A percentile compares a stretch with the other conserved stretches of the same genome.
These are phyloP conservation scores for Parapristionchus giblindavisi DNA, from an alignment of 2,888 invertebrate species.

Conservation along the genomic window DNA sequence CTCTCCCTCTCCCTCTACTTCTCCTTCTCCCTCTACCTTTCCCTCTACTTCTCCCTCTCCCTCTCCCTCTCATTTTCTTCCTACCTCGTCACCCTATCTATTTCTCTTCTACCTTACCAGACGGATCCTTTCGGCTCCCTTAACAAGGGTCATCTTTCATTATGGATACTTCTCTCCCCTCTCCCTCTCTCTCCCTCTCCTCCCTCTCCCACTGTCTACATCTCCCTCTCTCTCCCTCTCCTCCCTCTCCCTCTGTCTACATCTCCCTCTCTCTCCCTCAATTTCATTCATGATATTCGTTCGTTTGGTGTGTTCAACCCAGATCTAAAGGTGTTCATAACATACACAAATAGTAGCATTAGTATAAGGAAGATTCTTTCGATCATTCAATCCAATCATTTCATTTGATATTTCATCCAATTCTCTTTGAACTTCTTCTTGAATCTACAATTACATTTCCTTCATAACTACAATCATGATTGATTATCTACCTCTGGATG, in stretches of 20 bases:
- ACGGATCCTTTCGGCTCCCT: constrained; percentile 17
- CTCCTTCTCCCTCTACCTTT: constrained; percentile 9
- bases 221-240: not conserved
- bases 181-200: constrained; percentile 2
- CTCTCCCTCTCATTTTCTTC: not conserved
- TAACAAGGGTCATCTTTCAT: constrained; percentile 37
- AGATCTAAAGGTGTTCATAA: constrained; percentile 1
- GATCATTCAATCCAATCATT: constrained; percentile 42
- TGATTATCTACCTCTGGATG: constrained; percentile 46
- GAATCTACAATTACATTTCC: constrained; percentile 8
- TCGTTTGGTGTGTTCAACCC: not conserved
- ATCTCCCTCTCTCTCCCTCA: constrained; percentile 9
- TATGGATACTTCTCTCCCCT: constrained; percentile 17
- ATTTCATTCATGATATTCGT: no score
- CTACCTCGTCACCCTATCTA: not conserved
- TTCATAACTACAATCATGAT: not conserved
- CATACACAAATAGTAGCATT: constrained; percentile 63
- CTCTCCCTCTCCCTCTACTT: constrained; percentile 3
- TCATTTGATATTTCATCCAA: constrained; percentile 49
- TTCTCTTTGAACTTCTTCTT: constrained; percentile 54
- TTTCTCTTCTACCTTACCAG: constrained; percentile 9
- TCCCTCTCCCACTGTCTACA: not conserved
- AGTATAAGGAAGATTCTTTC: constrained; percentile 59
- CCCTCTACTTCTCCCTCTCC: not conserved
- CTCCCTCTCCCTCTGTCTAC: not conserved